Conservation (phyloP, 2,797 vertebrate species). For the Varecia variegata region DNA sequence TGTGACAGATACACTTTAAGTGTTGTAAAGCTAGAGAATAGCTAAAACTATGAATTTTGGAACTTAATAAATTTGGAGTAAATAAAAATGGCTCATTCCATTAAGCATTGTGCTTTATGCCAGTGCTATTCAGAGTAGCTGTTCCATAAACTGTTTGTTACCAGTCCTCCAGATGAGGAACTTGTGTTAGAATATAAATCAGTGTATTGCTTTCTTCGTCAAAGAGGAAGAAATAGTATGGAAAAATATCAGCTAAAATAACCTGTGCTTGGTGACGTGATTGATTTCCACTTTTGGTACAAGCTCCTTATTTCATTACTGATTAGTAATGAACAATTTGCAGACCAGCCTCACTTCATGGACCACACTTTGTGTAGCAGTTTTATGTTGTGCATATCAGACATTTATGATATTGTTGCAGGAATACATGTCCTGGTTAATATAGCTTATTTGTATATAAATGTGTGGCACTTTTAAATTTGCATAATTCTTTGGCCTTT, state of each 20-base stretch:
- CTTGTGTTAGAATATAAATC: neutral
- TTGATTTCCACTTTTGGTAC: slow-evolving; percentile 13
- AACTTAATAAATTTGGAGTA: slow-evolving; percentile 20
- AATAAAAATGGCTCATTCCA: neutral
- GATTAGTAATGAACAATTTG: neutral
- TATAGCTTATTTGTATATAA: slow-evolving; percentile 14
- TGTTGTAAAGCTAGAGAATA: slow-evolving; percentile 40
- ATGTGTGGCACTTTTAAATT: slow-evolving; percentile 5
- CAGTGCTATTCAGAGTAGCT: neutral
- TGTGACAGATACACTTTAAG: slow-evolving; percentile 77
- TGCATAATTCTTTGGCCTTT: slow-evolving; percentile 27
- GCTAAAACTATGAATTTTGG: slow-evolving; percentile 32
- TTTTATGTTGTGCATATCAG: neutral
- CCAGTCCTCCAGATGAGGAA: neutral
- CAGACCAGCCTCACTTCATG: neutral
- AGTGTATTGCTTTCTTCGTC: neutral
- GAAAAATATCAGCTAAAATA: neutral
- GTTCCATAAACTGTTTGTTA: neutral
- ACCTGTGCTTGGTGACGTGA: neutral
- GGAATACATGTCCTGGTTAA: slow-evolving; percentile 15
- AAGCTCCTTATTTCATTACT: neutral
- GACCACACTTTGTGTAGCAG: neutral
- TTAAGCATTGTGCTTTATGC: neutral
- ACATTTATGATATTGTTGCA: neutral
- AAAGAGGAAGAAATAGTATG: neutral